A percentile compares a stretch with the other conserved stretches of the same genome.
phyloP scores from a whole-genome alignment of 2,113 vertebrate genomes.

The Boleophthalmus pectinirostris region DNA sequence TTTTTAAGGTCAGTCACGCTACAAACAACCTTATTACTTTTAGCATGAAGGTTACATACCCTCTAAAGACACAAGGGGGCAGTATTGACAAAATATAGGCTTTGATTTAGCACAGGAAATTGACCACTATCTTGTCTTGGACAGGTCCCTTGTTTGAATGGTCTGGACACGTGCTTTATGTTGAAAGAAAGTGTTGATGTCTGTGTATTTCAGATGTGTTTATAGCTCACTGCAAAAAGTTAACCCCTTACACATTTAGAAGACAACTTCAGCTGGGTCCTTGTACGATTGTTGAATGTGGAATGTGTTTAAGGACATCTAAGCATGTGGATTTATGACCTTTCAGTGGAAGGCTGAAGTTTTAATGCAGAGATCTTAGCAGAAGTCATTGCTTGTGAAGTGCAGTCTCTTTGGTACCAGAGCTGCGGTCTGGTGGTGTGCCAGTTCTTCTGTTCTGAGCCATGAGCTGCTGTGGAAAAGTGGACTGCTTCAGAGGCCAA shows the following conservation, averaged over 20 bases:
- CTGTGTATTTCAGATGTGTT: too few relatives aligned
- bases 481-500: conserved; percentile 36
- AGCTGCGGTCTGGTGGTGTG: conserved; percentile 47
- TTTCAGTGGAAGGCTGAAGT: not conserved
- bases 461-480: conserved; percentile 47
- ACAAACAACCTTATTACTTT: not conserved
- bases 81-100: not conserved
- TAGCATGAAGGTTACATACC: not conserved
- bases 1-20: too few relatives aligned
- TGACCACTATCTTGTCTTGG: too few relatives aligned
- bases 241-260: too few relatives aligned
- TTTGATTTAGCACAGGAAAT: not conserved
- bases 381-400: not conserved
- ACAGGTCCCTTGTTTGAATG: too few relatives aligned
- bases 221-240: too few relatives aligned
- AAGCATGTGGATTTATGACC: not conserved
- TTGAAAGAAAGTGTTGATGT: too few relatives aligned
- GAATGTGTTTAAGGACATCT: too few relatives aligned
- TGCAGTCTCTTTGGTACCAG: conserved; percentile 8
- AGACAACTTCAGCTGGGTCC: too few relatives aligned
- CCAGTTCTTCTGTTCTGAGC: conserved; percentile 47
- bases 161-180: too few relatives aligned
- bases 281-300: too few relatives aligned
- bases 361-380: not conserved
- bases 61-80: not conserved